These are phyloP conservation scores for Eospalax fontanierii DNA, from an alignment of 2,797 vertebrate genomes.

Conservation along the genomic window DNA sequence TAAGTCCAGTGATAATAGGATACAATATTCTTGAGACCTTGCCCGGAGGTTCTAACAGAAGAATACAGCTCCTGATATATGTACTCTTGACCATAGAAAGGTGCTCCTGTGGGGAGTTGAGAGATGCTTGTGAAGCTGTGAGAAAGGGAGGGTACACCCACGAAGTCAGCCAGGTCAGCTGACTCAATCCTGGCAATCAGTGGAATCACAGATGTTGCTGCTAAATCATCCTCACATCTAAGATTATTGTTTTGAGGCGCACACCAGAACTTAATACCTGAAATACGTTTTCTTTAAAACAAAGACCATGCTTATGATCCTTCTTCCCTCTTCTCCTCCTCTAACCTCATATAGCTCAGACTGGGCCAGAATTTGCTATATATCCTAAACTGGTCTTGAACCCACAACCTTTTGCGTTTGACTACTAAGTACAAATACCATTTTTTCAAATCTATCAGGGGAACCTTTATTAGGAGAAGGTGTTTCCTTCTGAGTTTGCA, in stretches of 20 bases:
- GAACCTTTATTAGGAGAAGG: not conserved
- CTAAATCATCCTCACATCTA: not conserved
- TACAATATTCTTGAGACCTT: not conserved
- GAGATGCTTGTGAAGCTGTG: not conserved
- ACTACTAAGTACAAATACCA: not conserved
- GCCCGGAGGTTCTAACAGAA: not conserved
- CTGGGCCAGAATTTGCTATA: not conserved
- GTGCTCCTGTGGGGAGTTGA: no score
- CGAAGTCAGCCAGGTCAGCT: not conserved
- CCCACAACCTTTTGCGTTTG: not conserved
- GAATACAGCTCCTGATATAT: not conserved
- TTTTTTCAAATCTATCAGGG: slow-evolving; percentile 22
- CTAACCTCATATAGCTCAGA: not conserved
- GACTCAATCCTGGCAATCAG: not conserved
- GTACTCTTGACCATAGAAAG: not conserved
- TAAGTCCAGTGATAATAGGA: not conserved
- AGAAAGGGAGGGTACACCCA: not conserved
- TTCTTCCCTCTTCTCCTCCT: not conserved
- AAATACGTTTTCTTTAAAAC: not conserved
- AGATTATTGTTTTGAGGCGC: slow-evolving; percentile 8
- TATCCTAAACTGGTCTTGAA: not conserved
- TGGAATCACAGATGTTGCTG: not conserved
- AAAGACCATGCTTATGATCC: not conserved
- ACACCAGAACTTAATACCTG: slow-evolving; percentile 27
- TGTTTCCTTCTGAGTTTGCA: not conserved